These are phyloP conservation scores for Pseudorasbora parva DNA, from an alignment of 2,113 vertebrate genomes.

Conservation along the genomic window DNA sequence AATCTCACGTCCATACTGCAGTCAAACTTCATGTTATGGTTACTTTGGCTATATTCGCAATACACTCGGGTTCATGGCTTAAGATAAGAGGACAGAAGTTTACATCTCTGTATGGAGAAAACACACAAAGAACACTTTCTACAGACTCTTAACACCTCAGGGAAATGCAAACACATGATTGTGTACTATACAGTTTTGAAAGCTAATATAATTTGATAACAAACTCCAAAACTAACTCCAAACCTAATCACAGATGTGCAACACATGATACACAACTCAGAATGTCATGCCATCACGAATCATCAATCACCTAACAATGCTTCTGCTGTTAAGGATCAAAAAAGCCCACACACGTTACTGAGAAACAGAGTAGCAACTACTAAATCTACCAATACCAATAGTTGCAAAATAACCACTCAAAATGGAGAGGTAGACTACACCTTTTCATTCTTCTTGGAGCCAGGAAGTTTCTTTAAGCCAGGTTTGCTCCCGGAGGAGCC, in stretches of 20 bases:
- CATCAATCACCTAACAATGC: background rate
- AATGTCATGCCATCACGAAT: background rate
- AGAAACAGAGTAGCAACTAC: slow-evolving; percentile 1
- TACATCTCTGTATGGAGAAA: slow-evolving; percentile 8
- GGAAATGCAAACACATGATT: background rate
- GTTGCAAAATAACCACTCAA: background rate
- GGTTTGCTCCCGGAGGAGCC: slow-evolving; percentile 55
- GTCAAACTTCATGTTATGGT: slow-evolving; percentile 1
- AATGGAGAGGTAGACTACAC: slow-evolving; percentile 9
- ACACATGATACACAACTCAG: background rate
- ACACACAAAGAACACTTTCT: background rate
- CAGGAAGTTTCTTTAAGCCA: slow-evolving; percentile 26
- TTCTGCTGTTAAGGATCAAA: background rate
- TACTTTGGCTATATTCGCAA: background rate
- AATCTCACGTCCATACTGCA: background rate
- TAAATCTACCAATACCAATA: background rate
- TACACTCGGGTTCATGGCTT: background rate
- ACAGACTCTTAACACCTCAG: slow-evolving; percentile 25
- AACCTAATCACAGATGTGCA: background rate
- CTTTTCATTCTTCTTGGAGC: slow-evolving; percentile 48
- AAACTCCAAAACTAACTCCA: background rate
- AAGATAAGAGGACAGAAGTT: background rate
- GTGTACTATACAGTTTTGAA: background rate
- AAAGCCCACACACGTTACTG: background rate
- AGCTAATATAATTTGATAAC: background rate